These are phyloP conservation scores for Invenusta paracnida DNA, from an alignment of 2,888 invertebrate genomes.

Conservation along the genomic window DNA sequence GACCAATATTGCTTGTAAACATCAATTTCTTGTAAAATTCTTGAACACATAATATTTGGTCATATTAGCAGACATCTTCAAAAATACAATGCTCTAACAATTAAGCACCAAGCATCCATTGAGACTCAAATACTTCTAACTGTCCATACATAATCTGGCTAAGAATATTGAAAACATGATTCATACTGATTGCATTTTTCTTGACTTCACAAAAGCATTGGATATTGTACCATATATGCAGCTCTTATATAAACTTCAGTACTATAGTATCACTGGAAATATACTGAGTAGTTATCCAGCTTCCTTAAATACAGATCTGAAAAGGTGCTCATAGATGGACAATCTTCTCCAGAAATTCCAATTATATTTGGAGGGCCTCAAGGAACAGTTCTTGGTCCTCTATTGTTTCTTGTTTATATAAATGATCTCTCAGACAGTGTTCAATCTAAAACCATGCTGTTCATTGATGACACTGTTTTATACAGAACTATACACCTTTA, in stretches of 20 bases:
- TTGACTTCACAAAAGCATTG: too few relatives aligned
- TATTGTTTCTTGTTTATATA: neutral
- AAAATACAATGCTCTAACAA: too few relatives aligned
- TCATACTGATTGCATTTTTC: too few relatives aligned
- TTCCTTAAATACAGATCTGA: neutral
- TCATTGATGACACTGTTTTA: neutral
- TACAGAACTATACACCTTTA: neutral
- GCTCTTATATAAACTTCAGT: neutral
- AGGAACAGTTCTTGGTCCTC: neutral
- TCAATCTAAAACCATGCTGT: neutral
- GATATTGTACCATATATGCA: too few relatives aligned
- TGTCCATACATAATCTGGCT: neutral
- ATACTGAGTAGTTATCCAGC: neutral
- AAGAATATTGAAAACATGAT: neutral
- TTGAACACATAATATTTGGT: neutral
- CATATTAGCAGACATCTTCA: neutral
- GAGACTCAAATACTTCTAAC: neutral
- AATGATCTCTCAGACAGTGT: neutral
- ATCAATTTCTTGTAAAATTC: neutral
- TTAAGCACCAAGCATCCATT: neutral
- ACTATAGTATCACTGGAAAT: neutral
- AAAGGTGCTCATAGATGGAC: neutral
- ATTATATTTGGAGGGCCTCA: neutral
- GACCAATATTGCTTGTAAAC: neutral
- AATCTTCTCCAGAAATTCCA: neutral